Evolutionary conservation across 2,113 vertebrate species (phyloP).

Genomic region (Ranitomeya imitator): DNA sequence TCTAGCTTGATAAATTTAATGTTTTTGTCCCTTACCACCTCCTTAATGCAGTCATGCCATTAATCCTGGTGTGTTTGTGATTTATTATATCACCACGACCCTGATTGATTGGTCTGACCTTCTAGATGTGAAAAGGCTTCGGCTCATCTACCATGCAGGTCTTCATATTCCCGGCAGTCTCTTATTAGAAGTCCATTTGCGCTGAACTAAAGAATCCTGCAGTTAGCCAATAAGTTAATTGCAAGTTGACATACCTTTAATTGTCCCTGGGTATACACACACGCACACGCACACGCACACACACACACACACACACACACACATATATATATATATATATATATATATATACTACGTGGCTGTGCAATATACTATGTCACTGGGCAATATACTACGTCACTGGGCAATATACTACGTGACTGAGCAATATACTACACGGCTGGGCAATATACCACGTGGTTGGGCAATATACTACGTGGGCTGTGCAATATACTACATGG

Average conservation of each 20-base stretch:
- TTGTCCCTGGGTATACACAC: constrained; percentile 11
- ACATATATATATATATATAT: no score
- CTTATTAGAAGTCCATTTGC: constrained; percentile 53
- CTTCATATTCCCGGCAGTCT: constrained; percentile 38
- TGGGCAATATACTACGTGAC: no score
- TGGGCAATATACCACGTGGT: no score
- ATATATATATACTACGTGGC: no score
- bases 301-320: no score
- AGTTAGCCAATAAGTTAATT: constrained; percentile 53
- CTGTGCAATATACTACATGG: no score
- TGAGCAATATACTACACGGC: no score
- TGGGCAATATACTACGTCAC: no score
- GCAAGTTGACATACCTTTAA: constrained; percentile 21
- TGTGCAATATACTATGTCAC: no score
- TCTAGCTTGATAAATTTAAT: constrained; percentile 48
- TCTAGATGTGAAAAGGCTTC: constrained; percentile 46
- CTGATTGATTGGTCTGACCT: constrained; percentile 58
- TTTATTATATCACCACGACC: constrained; percentile 51
- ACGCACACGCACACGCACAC: neutral
- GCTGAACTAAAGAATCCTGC: constrained; percentile 38
- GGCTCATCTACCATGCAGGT: constrained; percentile 49
- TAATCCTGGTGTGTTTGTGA: constrained; percentile 49
- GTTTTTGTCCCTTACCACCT: constrained; percentile 40
- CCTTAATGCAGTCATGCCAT: constrained; percentile 34
- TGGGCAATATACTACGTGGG: no score